Conservation (phyloP, 2,797 vertebrate species). For the Glyptemys insculpta region DNA sequence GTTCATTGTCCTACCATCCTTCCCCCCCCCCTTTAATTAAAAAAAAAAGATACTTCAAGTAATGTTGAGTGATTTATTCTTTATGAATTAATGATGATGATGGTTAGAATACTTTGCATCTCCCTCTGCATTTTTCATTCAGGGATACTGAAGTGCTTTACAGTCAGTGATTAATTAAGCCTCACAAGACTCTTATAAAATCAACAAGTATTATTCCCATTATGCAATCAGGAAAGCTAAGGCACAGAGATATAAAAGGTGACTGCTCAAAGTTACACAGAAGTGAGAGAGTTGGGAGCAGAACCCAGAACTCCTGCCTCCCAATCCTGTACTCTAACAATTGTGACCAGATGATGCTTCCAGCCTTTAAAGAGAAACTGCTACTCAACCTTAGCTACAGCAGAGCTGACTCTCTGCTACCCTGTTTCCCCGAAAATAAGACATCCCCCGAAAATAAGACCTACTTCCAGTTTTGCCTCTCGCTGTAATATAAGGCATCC, state of each 20-base stretch:
- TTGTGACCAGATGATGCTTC: background rate
- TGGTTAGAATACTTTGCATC: background rate
- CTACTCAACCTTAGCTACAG: background rate
- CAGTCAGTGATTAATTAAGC: background rate
- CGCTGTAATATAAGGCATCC: too few relatives aligned
- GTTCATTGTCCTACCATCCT: background rate
- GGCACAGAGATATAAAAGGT: background rate
- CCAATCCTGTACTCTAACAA: background rate
- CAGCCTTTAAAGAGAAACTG: background rate
- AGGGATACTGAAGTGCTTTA: background rate
- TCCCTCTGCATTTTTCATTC: background rate
- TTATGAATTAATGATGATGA: background rate
- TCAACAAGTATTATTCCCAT: background rate
- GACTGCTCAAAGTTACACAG: background rate
- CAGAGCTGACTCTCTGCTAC: fast-evolving
- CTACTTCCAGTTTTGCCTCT: too few relatives aligned
- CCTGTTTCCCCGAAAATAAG: too few relatives aligned
- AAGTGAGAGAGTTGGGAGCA: background rate
- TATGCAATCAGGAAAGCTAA: background rate
- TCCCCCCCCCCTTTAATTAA: background rate
- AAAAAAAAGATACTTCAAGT: background rate
- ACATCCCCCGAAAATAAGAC: too few relatives aligned
- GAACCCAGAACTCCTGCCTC: background rate
- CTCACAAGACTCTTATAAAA: background rate
- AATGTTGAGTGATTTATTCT: background rate